phyloP scores from a whole-genome alignment of 1,140 invertebrate species.

The Chelonus insularis region DNA sequence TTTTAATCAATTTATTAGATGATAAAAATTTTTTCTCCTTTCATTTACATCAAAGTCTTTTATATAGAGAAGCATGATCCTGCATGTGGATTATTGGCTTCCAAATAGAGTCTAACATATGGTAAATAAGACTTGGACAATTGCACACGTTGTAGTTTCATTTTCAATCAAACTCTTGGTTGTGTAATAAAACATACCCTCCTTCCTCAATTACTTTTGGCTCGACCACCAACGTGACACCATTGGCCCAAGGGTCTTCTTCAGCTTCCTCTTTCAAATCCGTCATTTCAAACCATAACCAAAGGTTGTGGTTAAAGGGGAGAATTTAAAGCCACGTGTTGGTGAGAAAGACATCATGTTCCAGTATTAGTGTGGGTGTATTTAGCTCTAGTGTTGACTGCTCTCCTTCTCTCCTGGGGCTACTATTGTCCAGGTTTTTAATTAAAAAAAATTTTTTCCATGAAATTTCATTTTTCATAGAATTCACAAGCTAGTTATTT shows the following conservation, averaged over 20 bases:
- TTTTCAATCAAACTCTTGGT: slow-evolving; percentile 18
- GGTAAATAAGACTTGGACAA: neutral
- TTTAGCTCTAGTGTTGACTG: neutral
- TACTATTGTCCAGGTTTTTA: slow-evolving; percentile 55
- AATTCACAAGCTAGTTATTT: no score
- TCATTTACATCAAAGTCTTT: no score
- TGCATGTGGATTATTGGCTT: no score
- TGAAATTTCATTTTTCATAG: slow-evolving; percentile 39
- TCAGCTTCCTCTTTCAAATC: slow-evolving; percentile 3
- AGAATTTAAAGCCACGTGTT: neutral
- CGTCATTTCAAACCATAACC: neutral
- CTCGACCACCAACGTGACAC: neutral
- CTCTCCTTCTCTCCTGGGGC: slow-evolving; percentile 43
- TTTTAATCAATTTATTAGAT: neutral
- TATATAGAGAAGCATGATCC: no score
- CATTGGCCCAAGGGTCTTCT: slow-evolving; percentile 12
- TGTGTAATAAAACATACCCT: neutral
- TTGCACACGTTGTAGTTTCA: neutral
- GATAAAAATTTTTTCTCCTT: no score
- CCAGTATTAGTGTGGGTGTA: slow-evolving; percentile 34
- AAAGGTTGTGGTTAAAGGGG: neutral
- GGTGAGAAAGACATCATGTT: neutral
- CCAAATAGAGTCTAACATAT: slow-evolving; percentile 13
- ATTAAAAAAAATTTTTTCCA: slow-evolving; percentile 55
- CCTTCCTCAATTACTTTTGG: neutral